A percentile compares a stretch with the other conserved stretches of the same genome.
Evolutionary conservation across 2,888 invertebrate genomes (phyloP).

Genomic region (Callosobruchus maculatus): DNA sequence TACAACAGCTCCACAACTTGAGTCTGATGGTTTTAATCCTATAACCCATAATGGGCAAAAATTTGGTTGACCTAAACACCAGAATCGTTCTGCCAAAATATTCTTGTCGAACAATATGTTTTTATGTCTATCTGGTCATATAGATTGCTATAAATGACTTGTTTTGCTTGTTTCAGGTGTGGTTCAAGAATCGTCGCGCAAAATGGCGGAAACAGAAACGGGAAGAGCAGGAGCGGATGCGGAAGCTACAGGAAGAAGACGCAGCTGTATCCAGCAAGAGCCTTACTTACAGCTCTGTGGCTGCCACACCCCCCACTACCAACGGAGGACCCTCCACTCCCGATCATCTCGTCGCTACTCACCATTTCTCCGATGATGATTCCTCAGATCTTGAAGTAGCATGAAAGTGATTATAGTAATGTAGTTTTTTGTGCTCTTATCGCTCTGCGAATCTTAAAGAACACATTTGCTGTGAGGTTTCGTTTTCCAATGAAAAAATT

Average conservation of each 20-base stretch:
- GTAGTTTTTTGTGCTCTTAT: too few relatives aligned
- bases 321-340: neutral
- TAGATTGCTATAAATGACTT: too few relatives aligned
- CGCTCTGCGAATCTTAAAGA: too few relatives aligned
- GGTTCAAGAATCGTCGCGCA: constrained; percentile 94
- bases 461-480: too few relatives aligned
- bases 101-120: too few relatives aligned
- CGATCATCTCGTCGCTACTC: neutral
- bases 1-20: too few relatives aligned
- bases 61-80: too few relatives aligned
- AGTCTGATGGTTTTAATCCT: too few relatives aligned
- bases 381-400: constrained; percentile 81
- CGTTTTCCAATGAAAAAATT: too few relatives aligned
- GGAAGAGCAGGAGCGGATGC: constrained; percentile 77
- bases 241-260: constrained; percentile 79
- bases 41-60: too few relatives aligned
- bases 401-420: constrained; percentile 45
- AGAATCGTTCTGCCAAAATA: too few relatives aligned
- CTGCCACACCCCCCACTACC: neutral
- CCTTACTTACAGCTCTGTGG: neutral
- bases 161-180: constrained; percentile 64
- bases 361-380: constrained; percentile 63
- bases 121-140: too few relatives aligned
- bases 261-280: constrained; percentile 11
- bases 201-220: constrained; percentile 96